These are phyloP conservation scores for Agriopis marginaria DNA, from an alignment of 2,888 invertebrate species.

Conservation along the genomic window DNA sequence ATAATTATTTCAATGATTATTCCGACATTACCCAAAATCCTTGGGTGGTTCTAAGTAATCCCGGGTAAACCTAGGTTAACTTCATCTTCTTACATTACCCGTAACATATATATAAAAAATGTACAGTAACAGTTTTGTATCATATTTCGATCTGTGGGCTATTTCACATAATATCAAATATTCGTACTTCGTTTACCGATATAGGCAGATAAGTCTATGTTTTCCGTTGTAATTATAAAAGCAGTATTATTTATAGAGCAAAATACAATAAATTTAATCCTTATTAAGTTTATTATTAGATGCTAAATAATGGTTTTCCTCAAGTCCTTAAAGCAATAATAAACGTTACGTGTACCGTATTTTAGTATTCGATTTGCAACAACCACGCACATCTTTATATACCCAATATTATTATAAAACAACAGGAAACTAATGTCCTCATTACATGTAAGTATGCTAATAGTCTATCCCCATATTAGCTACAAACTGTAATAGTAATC, in stretches of 20 bases:
- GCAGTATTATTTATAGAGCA: neutral
- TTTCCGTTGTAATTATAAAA: neutral
- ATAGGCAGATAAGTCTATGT: neutral
- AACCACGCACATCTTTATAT: neutral
- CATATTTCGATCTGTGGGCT: no score
- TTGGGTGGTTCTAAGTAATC: no score
- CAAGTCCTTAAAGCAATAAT: neutral
- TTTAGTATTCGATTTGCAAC: neutral
- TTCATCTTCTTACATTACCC: no score
- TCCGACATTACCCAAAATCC: no score
- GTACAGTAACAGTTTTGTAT: no score
- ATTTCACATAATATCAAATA: no score
- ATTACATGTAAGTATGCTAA: neutral
- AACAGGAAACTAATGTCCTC: slow-evolving; percentile 1
- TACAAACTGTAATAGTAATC: slow-evolving; percentile 59
- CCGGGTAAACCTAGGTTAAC: no score
- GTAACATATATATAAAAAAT: no score
- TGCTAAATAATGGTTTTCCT: neutral
- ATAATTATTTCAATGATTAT: no score
- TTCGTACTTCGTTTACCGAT: neutral
- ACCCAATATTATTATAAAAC: neutral
- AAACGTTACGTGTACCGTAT: neutral
- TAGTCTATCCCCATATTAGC: slow-evolving; percentile 27
- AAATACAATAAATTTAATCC: neutral
- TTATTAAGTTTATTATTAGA: neutral